Base-by-base conservation (phyloP, 1,140 invertebrate genomes). In the Ylistrum balloti region DNA sequence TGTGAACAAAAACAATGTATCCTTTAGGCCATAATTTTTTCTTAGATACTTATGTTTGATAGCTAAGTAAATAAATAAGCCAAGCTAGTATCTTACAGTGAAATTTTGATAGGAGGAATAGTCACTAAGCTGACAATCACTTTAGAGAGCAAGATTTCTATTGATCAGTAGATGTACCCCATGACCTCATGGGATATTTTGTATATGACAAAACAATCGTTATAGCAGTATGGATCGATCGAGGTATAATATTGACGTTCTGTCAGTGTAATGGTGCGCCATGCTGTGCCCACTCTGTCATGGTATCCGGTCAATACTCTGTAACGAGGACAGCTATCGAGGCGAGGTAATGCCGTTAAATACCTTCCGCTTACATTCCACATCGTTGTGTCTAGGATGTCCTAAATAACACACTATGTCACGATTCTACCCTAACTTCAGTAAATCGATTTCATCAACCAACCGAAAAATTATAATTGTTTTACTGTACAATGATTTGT, bases 311-410 rank as follows among this genome's bases (percentile, higher is more conserved):
- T 74, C 56, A 74, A 74, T 74, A 74, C 56, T 0, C 0, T 0
- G 17, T 74, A 74, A 74, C 28, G 56, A 74, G 56, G 9, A n/a
- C 45, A 10, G 45, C 22, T 48, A 48, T 20, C 11, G n/a, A n/a
- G 45, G 9, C n/a, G 5, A 2, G 56, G 2, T 28, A 17, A 74
- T 74, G 9, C 56, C 28, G 41, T 3, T 28, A 28, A 74, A 9
- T 74, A 74, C 56, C 17, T 74, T 74, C 56, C 56, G 56, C 56
- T 74, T 74, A 74, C 56, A 74, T 74, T 74, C 56, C 56, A 74
- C 3, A 74, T 28, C 41, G 41, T 45, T 45, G 17, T 45, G 5
- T 74, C 56, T 74, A 74, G 5, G 28, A 74, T 74, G 17, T 13
- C 56, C n/a, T 45, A 9, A 17, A 13, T 74, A 74, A n/a, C 56